phyloP scores from a whole-genome alignment of 2,113 vertebrate species.

The Elgaria multicarinata region DNA sequence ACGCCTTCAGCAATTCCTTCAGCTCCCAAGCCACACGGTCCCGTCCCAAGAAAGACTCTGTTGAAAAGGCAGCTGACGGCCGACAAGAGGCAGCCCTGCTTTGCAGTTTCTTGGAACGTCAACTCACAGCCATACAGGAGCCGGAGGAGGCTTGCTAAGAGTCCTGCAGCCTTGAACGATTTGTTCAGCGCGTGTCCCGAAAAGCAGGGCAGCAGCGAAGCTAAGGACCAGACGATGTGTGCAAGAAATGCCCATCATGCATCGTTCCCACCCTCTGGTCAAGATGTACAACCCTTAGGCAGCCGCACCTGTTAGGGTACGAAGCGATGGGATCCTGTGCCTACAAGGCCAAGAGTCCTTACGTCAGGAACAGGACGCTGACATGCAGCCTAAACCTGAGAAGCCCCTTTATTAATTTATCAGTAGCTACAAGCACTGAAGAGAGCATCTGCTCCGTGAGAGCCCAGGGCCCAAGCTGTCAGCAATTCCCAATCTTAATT shows the following conservation, averaged over 20 bases:
- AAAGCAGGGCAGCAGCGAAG: neutral
- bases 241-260: neutral
- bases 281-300: neutral
- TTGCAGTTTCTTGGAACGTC: neutral
- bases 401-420: conserved; percentile 30
- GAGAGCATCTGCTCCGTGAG: conserved; percentile 1
- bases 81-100: neutral
- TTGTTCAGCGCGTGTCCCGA: neutral
- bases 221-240: neutral
- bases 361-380: neutral
- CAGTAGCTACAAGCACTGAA: neutral
- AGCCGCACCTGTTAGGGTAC: no score
- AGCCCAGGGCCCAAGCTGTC: conserved; percentile 6
- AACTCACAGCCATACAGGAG: neutral
- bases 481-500: conserved; percentile 14
- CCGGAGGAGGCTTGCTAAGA: neutral
- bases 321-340: neutral
- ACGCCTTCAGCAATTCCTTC: neutral
- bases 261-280: neutral
- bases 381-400: neutral
- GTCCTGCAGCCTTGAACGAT: neutral
- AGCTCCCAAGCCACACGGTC: neutral
- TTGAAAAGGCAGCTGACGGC: neutral
- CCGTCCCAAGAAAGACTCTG: neutral
- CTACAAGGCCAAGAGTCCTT: neutral